Evolutionary conservation across 2,113 vertebrate genomes (phyloP).

Genomic region (Aphyosemion australe): DNA sequence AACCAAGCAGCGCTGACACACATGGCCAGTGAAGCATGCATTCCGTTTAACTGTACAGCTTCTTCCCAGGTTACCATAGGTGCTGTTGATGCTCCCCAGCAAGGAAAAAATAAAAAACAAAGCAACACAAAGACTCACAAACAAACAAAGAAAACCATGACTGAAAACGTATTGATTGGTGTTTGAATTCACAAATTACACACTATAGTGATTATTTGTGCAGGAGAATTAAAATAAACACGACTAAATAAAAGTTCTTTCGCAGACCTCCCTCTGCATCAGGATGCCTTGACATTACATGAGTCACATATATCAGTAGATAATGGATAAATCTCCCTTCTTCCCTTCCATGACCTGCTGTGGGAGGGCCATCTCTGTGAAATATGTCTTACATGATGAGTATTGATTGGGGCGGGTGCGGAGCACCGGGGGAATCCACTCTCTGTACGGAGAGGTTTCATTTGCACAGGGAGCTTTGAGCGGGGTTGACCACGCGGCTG

Average conservation of each 20-base stretch:
- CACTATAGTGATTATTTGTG: constrained; percentile 32
- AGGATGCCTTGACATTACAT: constrained; percentile 25
- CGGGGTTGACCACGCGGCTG: constrained; percentile 18
- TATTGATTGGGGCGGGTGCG: constrained; percentile 63
- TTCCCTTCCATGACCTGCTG: constrained; percentile 38
- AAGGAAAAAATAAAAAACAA: constrained; percentile 12
- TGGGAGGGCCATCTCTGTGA: constrained; percentile 53
- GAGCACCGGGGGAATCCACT: constrained; percentile 28
- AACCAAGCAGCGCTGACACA: constrained; percentile 57
- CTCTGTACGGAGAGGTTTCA: constrained; percentile 48
- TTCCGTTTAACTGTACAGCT: constrained; percentile 70
- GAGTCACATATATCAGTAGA: constrained; percentile 28
- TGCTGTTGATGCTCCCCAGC: constrained; percentile 7
- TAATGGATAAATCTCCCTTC: constrained; percentile 39
- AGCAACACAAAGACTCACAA: constrained; percentile 5
- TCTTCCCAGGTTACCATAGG: constrained; percentile 50
- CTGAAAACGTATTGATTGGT: constrained; percentile 29
- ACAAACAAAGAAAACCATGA: constrained; percentile 20
- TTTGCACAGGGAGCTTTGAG: constrained; percentile 44
- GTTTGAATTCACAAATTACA: constrained; percentile 34
- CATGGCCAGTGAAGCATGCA: constrained; percentile 68
- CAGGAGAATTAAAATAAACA: constrained; percentile 8
- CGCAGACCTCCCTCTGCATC: not conserved
- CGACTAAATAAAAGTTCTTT: constrained; percentile 1
- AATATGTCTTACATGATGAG: constrained; percentile 73